phyloP scores from a whole-genome alignment of 1,140 invertebrate genomes.

The Brachionus paranguensis region DNA sequence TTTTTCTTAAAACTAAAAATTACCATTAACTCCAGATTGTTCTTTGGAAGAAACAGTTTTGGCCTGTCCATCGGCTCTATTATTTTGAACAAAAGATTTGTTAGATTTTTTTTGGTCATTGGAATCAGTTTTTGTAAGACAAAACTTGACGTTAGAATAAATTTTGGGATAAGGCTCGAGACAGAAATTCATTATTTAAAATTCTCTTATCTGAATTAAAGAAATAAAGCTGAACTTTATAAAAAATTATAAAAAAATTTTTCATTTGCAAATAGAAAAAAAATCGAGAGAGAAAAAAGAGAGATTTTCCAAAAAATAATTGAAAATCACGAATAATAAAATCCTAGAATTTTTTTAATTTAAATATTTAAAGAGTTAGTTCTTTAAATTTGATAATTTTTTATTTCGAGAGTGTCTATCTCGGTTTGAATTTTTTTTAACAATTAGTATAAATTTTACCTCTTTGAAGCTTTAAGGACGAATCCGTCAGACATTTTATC shows the following conservation, averaged over 20 bases:
- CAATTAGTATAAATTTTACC: neutral
- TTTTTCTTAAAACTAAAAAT: neutral
- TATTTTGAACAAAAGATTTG: neutral
- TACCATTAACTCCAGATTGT: neutral
- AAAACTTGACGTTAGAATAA: neutral
- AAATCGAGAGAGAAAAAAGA: neutral
- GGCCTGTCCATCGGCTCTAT: neutral
- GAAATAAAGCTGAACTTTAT: neutral
- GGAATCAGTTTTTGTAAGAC: neutral
- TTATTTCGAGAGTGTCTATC: neutral
- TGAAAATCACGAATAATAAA: constrained; percentile 1
- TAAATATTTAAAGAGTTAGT: neutral
- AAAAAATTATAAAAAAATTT: no score
- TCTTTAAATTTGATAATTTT: neutral
- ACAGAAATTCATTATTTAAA: neutral
- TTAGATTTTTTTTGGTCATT: neutral
- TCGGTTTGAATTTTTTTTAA: neutral
- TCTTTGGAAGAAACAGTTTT: neutral
- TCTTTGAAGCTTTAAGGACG: constrained; percentile 24
- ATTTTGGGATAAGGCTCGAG: neutral
- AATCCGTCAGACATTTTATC: constrained; percentile 40
- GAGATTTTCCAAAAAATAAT: neutral
- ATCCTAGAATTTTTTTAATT: neutral
- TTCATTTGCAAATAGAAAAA: neutral
- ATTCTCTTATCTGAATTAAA: neutral